These are phyloP conservation scores for Zosterops hypoxanthus DNA, from an alignment of 2,113 vertebrate genomes.

Conservation along the genomic window DNA sequence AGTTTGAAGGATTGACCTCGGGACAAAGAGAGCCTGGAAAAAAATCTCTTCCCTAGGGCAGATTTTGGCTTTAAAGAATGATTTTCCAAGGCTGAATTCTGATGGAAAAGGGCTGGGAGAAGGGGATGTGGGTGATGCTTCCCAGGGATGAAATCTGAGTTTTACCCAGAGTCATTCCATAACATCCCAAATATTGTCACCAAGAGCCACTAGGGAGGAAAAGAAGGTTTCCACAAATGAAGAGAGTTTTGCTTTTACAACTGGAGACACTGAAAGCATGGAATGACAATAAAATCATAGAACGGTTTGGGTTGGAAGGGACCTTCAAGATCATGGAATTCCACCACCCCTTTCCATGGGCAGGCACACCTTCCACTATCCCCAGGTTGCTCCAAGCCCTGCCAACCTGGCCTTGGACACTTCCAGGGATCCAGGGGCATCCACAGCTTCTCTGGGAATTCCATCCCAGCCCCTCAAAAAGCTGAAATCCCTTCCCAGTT, in stretches of 20 bases:
- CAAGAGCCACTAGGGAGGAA: neutral
- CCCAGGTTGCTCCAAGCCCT: neutral
- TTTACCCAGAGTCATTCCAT: neutral
- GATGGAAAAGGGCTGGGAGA: neutral
- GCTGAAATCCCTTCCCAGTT: neutral
- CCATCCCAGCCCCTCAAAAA: neutral
- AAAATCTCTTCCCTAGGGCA: neutral
- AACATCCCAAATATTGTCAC: neutral
- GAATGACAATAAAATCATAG: neutral
- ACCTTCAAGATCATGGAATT: neutral
- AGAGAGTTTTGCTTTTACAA: neutral
- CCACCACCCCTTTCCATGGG: neutral
- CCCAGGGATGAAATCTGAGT: neutral
- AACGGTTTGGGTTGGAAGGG: neutral
- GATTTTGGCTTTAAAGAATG: neutral
- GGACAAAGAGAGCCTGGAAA: neutral
- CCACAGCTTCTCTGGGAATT: neutral
- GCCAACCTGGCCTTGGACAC: fast-evolving
- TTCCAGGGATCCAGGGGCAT: neutral
- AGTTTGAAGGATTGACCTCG: neutral
- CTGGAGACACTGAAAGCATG: no score
- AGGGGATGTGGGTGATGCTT: fast-evolving
- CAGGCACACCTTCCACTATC: neutral
- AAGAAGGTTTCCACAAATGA: neutral
- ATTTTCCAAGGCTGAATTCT: neutral